Evolutionary conservation across 2,797 vertebrate genomes (phyloP), one percentile per base, ranked within the genome.

Genomic region (Amblyraja radiata): DNA sequence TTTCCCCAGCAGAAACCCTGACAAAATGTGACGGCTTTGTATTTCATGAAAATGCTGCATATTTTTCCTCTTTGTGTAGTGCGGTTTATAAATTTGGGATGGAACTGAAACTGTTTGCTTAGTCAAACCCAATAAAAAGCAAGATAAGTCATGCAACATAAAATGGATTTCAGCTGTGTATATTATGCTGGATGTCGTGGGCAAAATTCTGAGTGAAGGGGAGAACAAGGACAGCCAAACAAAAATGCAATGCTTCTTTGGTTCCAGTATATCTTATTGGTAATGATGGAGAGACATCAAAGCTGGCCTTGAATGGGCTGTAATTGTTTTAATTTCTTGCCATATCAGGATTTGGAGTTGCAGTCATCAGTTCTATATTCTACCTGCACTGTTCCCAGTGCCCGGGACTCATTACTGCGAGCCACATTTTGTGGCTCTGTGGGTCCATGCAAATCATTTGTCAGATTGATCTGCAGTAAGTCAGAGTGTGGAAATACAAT

Each of bases 41-140:
- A 79, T 10, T 36, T 90, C 61, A 63, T 90, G 7, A 90, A 90
- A 68, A 90, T 36, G 1, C 86, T 25, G 28, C 36, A 36, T 73
- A 71, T 73, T 39, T 21, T 46, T 6, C 6, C 9, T 73, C 7
- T 25, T 25, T 39, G n/a, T n/a, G 68, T 39, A 90, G n/a, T 32
- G 16, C 14, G 23, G 65, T 65, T 68, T 73, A 71, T 46, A 90
- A 90, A 71, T 90, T 65, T 73, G 36, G 32, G 23, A 21, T 46
- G 21, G 23, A 6, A 2, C 23, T 84, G 46, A 54, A 84, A 58
- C 81, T 84, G 46, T 25, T 74, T 16, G 28, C 28, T 86, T 63
- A 25, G 88, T 73, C 68, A 73, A 91, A 73, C 23, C 16, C 88
- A 91, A 91, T 73, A 91, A 46, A 91, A 91, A 90, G 21, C 32